Conservation (phyloP, 2,113 vertebrate genomes). For the Syrmaticus mikado region DNA sequence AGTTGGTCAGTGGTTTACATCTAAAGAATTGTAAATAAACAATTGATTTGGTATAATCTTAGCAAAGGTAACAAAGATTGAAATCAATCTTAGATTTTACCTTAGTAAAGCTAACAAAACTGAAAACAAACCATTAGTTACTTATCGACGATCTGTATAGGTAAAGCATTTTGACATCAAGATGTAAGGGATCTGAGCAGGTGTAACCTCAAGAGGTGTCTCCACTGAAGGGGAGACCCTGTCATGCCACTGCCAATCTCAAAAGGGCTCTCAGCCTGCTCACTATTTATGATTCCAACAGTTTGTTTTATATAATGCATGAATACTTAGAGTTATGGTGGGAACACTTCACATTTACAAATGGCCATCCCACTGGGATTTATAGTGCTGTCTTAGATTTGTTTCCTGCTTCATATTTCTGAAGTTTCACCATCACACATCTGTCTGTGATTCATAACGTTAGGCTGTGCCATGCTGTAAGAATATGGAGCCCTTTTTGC, state of each 20-base stretch:
- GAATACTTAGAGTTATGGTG: conserved; percentile 52
- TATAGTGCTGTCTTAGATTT: conserved; percentile 71
- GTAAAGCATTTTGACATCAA: neutral
- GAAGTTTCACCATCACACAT: conserved; percentile 49
- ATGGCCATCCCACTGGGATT: conserved; percentile 53
- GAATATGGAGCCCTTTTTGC: neutral
- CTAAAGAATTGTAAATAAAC: neutral
- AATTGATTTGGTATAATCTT: neutral
- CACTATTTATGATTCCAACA: neutral
- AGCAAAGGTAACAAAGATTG: too few relatives aligned
- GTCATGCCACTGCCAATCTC: neutral
- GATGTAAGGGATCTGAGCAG: neutral
- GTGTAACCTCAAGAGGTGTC: neutral
- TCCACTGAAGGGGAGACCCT: too few relatives aligned
- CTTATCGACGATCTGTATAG: neutral
- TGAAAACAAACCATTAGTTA: neutral
- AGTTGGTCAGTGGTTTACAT: neutral
- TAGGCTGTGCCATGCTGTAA: neutral
- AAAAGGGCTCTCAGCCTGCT: neutral
- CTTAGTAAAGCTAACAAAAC: neutral
- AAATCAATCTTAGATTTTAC: too few relatives aligned
- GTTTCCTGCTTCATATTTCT: conserved; percentile 77
- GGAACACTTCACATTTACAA: conserved; percentile 57
- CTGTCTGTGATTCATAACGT: neutral
- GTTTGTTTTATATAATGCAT: conserved; percentile 16